These are phyloP conservation scores for Stenodera caucasica DNA, from an alignment of 2,888 invertebrate genomes.

Conservation along the genomic window DNA sequence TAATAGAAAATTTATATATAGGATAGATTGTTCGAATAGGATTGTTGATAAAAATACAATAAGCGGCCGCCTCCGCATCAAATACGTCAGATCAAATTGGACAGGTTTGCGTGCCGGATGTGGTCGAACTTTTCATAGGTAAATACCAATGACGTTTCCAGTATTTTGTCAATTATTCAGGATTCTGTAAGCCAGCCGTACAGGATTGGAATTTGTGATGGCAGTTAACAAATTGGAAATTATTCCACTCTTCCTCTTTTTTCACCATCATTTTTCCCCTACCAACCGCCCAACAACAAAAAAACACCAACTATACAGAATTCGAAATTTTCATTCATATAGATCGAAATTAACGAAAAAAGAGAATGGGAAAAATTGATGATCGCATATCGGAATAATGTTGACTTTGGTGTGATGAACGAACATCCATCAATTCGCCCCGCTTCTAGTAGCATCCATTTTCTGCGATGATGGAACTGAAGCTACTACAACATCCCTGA, in stretches of 20 bases:
- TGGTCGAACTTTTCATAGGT: constrained; percentile 31
- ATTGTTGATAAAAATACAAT: constrained; percentile 26
- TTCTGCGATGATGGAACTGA: constrained; percentile 55
- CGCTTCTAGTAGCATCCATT: constrained; percentile 39
- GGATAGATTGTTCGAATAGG: constrained; percentile 13
- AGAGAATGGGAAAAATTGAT: not conserved
- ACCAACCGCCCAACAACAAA: too few species aligned
- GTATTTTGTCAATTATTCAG: constrained; percentile 5
- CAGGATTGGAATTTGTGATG: not conserved
- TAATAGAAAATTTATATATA: constrained; percentile 5
- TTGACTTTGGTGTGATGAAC: constrained; percentile 36
- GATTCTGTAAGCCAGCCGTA: not conserved
- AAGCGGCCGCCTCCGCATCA: constrained; percentile 23
- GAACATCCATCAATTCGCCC: constrained; percentile 50
- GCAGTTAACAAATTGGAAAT: constrained; percentile 1
- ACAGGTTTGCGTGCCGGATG: constrained; percentile 29
- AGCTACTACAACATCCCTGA: constrained; percentile 56
- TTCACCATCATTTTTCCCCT: too few species aligned
- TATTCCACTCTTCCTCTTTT: not conserved
- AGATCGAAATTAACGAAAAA: not conserved
- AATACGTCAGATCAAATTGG: constrained; percentile 22
- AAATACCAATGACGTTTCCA: constrained; percentile 24
- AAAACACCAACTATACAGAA: too few species aligned
- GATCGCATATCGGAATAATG: not conserved
- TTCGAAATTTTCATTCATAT: not conserved